Evolutionary conservation across 2,888 invertebrate genomes (phyloP), one percentile per base, ranked within the genome.

Genomic region (Dione juno): DNA sequence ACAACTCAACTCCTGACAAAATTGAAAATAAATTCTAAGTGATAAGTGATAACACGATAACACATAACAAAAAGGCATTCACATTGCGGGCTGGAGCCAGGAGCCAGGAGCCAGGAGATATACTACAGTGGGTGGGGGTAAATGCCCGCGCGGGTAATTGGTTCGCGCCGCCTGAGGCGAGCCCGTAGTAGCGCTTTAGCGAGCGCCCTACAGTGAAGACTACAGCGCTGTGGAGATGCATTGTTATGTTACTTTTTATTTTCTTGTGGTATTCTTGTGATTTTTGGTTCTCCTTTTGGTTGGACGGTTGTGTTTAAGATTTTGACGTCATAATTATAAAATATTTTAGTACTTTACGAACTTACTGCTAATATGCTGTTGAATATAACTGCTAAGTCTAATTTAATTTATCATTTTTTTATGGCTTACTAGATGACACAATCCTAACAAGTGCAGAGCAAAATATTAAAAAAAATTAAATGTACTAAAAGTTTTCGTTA

Each of bases 141-240:
- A 90, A 89, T 90, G 89, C 90, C 90, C 89, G 88, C 89, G 89
- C 88, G 92, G 92, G 92, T 93, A 92, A 93, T 93, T 93, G 93
- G 92, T 93, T 92, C 91, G 90, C 92, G 92, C 92, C 92, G 92
- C 92, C 92, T 90, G 92, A 92, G 91, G 92, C 91, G 89, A 91
- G 90, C 92, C 90, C 90, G 90, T 89, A 92, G 91, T 92, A 91
- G 90, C 92, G 92, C 92, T 92, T 92, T 92, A 92, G 92, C 90
- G 91, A 91, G 91, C 92, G 91, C 92, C 92, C 92, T 90, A 91
- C 91, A 91, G 91, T 91, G 92, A 90, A 88, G 89, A 86, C 78
- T 84, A 72, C 57, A 77, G 73, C 71, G 45, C 66, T 11, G 68
- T 86, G 77, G 89, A 90, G 89, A 84, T 78, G 84, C 73, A 70